phyloP scores from a whole-genome alignment of 2,797 vertebrate genomes.

The Chelmon rostratus region DNA sequence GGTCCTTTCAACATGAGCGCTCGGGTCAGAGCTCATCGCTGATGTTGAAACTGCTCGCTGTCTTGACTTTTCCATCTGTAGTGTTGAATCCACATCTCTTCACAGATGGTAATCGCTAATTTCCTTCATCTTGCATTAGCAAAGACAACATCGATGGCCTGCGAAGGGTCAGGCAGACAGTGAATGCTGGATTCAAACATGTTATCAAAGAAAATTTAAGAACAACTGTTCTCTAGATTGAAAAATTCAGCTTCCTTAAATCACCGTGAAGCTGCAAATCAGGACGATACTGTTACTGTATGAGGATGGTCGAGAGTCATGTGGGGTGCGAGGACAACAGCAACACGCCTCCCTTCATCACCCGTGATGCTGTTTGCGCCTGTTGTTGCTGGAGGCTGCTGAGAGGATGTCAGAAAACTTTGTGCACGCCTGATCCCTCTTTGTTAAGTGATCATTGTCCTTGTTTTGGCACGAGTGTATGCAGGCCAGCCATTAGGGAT shows the following conservation, averaged over 20 bases:
- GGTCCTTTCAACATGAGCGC: neutral
- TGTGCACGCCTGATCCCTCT: constrained; percentile 4
- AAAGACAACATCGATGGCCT: neutral
- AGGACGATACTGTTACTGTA: neutral
- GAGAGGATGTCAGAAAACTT: constrained; percentile 32
- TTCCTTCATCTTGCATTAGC: neutral
- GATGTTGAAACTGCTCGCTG: neutral
- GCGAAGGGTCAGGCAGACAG: neutral
- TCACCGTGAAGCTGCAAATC: constrained; percentile 2
- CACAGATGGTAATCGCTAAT: no score
- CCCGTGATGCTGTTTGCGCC: constrained; percentile 12
- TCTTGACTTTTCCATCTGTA: no score
- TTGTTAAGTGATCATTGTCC: constrained; percentile 7
- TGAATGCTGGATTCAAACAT: neutral
- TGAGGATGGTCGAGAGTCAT: neutral
- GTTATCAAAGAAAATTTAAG: no score
- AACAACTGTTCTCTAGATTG: neutral
- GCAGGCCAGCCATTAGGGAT: neutral
- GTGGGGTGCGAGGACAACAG: neutral
- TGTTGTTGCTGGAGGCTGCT: constrained; percentile 11
- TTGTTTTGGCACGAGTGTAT: neutral
- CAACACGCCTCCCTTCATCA: neutral
- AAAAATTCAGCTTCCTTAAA: neutral
- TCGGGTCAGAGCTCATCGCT: neutral
- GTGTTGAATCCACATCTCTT: neutral